Base-by-base conservation (phyloP, 2,113 vertebrate species). In the Osmerus eperlanus region DNA sequence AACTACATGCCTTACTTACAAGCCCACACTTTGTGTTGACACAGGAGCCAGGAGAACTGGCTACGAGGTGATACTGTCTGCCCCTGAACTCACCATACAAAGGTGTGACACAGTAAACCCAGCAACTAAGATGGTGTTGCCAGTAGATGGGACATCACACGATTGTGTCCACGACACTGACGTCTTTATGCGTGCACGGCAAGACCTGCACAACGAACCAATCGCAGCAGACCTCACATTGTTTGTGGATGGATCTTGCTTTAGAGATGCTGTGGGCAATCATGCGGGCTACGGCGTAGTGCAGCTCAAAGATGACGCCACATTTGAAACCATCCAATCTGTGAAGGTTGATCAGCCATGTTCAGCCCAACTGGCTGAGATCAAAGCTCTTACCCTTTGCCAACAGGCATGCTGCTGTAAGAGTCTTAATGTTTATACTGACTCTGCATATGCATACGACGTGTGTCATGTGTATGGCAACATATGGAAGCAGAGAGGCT, bases 161-260 rank as follows among this genome's bases (percentile, higher is more conserved):
- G 25, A 28, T 28, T 28, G 25, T 28, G 25, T 28, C 25, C 25
- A 28, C 3, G 25, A 28, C 25, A 28, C 25, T 3, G 25, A 28
- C 2, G 3, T 28, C 2, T 28, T 28, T 28, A 28, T 3, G 25
- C 3, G 25, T 3, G 25, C 3, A 28, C 25, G 3, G 2, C 25
- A 28, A 28, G 25, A 3, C 29, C 52, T 71, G 16, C 18, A 51
- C 1, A 28, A 25, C 4, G 19, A 61, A 3, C 70, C 59, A 2
- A 16, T 71, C 1, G 3, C 13, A 1, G 19, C 15, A n/a, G 7
- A 52, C 25, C 14, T 18, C 3, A 19, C 21, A 3, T 63, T 41
- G 59, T 71, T 71, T 64, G 70, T 72, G 12, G 70, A 72, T 25
- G 70, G 70, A 0, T 72, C 36, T 52, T 63, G 70, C 15, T 62